A percentile compares a stretch with the other conserved stretches of the same genome.
These are phyloP conservation scores for Melierax canorus DNA, from an alignment of 2,113 vertebrate genomes.

Conservation along the genomic window DNA sequence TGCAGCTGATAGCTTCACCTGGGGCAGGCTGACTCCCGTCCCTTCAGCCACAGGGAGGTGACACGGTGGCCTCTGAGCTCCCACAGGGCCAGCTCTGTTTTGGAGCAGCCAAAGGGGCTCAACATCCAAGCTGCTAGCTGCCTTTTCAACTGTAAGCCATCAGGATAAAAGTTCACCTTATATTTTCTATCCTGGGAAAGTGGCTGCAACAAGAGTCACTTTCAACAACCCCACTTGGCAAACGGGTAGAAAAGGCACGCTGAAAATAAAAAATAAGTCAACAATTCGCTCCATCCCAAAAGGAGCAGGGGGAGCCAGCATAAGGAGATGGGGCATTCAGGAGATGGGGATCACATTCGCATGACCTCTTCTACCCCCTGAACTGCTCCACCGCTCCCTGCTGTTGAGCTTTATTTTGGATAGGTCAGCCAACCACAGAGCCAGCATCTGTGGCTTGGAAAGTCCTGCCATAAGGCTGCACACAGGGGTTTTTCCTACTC, in stretches of 20 bases:
- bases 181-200: background rate
- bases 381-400: slow-evolving; percentile 26
- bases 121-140: background rate
- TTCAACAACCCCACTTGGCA: background rate
- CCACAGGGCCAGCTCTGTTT: background rate
- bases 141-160: background rate
- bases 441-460: slow-evolving; percentile 47
- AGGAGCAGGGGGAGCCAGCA: background rate
- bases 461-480: background rate
- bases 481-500: background rate
- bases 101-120: background rate
- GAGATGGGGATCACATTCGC: slow-evolving; percentile 10
- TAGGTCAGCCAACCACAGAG: slow-evolving; percentile 25
- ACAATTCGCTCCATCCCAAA: background rate
- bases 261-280: background rate
- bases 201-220: background rate
- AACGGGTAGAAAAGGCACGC: background rate
- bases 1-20: background rate
- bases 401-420: slow-evolving; percentile 56
- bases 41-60: background rate
- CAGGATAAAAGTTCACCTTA: background rate
- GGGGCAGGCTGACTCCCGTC: background rate
- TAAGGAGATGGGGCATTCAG: background rate
- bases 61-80: background rate
- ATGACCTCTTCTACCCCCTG: slow-evolving; percentile 36